These are phyloP conservation scores for Ammospiza nelsoni DNA, from an alignment of 2,113 vertebrate genomes.

Conservation along the genomic window DNA sequence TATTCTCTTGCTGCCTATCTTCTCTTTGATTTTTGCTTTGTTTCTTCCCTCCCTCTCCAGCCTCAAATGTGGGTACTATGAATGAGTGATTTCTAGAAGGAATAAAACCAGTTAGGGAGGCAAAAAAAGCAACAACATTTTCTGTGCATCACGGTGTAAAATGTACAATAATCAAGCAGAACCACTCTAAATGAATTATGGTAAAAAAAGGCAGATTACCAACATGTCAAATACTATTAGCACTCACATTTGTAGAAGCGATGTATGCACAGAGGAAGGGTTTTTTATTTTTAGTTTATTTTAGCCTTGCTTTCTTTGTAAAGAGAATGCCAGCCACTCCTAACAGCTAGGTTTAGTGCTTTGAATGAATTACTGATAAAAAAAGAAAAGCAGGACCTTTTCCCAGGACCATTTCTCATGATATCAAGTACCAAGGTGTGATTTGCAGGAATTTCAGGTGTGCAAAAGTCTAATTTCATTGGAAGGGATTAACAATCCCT, in stretches of 20 bases:
- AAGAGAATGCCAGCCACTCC: constrained; percentile 9
- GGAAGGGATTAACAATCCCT: constrained; percentile 17
- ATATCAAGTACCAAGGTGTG: constrained; percentile 35
- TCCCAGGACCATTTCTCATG: constrained; percentile 20
- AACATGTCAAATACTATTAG: constrained; percentile 76
- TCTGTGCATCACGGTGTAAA: constrained; percentile 70
- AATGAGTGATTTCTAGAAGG: constrained; percentile 69
- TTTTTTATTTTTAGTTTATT: neutral
- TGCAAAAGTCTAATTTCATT: constrained; percentile 46
- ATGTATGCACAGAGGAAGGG: constrained; percentile 21
- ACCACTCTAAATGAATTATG: constrained; percentile 73
- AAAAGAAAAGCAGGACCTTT: neutral
- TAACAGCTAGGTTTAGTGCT: constrained; percentile 55
- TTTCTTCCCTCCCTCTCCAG: neutral
- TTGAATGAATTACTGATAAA: constrained; percentile 54
- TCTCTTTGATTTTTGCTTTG: neutral
- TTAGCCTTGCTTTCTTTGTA: neutral
- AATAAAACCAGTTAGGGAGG: constrained; percentile 58
- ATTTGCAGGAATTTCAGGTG: constrained; percentile 12
- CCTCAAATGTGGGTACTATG: neutral
- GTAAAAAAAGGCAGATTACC: constrained; percentile 63
- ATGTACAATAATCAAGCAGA: constrained; percentile 73
- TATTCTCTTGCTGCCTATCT: neutral
- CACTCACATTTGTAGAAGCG: constrained; percentile 41
- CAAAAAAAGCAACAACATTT: constrained; percentile 28